Percentiles rank a stretch among this genome's conserved stretches.
Evolutionary conservation across 2,797 vertebrate species (phyloP).

Genomic region (Pampus argenteus): DNA sequence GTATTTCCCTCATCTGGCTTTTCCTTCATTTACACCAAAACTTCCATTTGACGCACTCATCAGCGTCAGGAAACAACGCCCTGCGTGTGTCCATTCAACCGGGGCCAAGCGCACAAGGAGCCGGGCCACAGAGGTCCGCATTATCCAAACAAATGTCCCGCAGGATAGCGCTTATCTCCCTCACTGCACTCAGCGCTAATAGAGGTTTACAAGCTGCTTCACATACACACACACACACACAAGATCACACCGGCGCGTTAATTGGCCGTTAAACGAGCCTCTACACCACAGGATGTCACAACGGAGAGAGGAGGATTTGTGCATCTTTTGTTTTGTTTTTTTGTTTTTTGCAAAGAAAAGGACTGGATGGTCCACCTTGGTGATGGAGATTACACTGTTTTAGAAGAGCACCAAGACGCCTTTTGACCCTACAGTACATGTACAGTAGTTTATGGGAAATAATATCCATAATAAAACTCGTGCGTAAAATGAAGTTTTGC

Average conservation of each 20-base stretch:
- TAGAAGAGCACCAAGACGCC: neutral
- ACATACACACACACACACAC: constrained; percentile 15
- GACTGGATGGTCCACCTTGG: neutral
- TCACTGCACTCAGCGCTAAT: constrained; percentile 20
- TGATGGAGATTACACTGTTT: neutral
- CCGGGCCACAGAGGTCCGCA: constrained; percentile 56
- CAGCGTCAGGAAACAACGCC: constrained; percentile 85
- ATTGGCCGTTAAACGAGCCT: constrained; percentile 17
- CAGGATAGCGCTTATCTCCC: constrained; percentile 62
- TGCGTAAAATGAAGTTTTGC: constrained; percentile 15
- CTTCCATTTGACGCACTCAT: constrained; percentile 78
- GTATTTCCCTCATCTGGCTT: constrained; percentile 67
- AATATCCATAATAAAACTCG: neutral
- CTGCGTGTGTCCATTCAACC: constrained; percentile 70
- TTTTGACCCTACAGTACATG: accelerated
- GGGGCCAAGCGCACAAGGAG: constrained; percentile 68
- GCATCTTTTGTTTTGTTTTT: constrained; percentile 13
- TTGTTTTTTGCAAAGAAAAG: constrained; percentile 4
- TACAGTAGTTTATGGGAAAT: neutral
- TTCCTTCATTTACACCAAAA: constrained; percentile 71
- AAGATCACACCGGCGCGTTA: constrained; percentile 4
- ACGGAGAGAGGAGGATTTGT: neutral
- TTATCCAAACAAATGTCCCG: constrained; percentile 71
- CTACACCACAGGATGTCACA: neutral
- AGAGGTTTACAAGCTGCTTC: constrained; percentile 27